Evolutionary conservation across 2,888 invertebrate species (phyloP), one percentile per base, ranked within the genome.

Genomic region (Baccha elongata): DNA sequence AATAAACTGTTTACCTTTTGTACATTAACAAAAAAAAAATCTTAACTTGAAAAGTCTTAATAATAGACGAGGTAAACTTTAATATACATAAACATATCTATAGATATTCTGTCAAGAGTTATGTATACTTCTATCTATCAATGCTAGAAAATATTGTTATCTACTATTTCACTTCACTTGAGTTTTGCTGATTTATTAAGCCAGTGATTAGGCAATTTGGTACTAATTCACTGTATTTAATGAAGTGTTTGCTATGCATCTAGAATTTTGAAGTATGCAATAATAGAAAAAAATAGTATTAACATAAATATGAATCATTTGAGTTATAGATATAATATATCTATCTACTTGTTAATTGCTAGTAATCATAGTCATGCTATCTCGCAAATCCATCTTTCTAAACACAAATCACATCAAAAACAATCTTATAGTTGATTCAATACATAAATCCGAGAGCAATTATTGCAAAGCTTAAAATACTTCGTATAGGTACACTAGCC

Each of bases 361-460:
- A 23, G 74, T 15, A 81, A 81, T 81, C 67, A 81, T 62, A 60
- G 67, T 42, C 81, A 81, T 81, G 81, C 81, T 67, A 75, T 71
- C 6, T 60, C n/a, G 26, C 44, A 44, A 52, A 53, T 13, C 26
- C 48, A 67, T 72, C 67, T 67, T 52, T 26, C 52, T 29, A 29
- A 26, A 32, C 40, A 73, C 50, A 67, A 67, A 62, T 62, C 26
- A n/a, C 50, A 21, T 29, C 8, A 48, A 55, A 13, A 37, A 5
- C 40, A 26, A 23, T 4, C 10, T 35, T 19, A 50, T 19, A 53
- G 32, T 42, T 44, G 17, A 29, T 60, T 40, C 2, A n/a, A n/a
- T 23, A 32, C 32, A 15, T 19, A 19, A 53, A 6, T 15, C 10
- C n/a, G n/a, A 4, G 19, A 35, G 11, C 1, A 17, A 1, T 35